Base-by-base conservation (phyloP, 2,888 invertebrate genomes). In the Uropetala carovei region DNA sequence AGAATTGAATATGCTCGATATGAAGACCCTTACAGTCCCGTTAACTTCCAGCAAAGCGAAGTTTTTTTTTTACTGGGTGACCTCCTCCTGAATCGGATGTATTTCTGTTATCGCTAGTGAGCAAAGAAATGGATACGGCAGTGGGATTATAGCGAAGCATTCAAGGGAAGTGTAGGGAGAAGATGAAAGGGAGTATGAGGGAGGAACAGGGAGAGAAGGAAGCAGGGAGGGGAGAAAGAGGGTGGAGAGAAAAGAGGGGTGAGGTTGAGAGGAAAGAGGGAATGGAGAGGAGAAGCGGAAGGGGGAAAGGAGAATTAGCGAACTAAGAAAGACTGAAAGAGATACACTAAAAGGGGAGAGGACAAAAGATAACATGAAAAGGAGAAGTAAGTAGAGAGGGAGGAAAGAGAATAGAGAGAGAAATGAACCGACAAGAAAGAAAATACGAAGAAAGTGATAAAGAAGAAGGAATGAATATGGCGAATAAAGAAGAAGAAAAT, bases 21-120 rank as follows among this genome's bases (percentile, higher is more conserved):
- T 64, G 16, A n/a, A 8, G 18, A 64, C 16, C 3, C 64, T 16
- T 10, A 14, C 64, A 64, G n/a, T n/a, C 11, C 68, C 86, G 86
- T 60, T 86, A 86, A 30, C 58, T 85, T 86, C 60, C 59, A 60
- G 60, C 59, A 59, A 59, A 59, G 59, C 22, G 27, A 59, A 27
- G 59, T 13, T 22, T 59, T 59, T 86, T 59, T 60, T 86, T 86
- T 59, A 60, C 86, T 86, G 27, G 60, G 59, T 86, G 86, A 86
- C 86, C 86, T 86, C 86, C 60, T 60, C 86, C 30, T 86, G 60
- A 86, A 86, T 86, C 86, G 86, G 86, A 86, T 86, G 86, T 86
- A 64, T 86, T 27, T 16, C 86, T 60, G 60, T 86, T 86, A 86
- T 86, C 86, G 30, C 86, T 30, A 27, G 86, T 59, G 60, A 60